Base-by-base conservation (phyloP, 2,888 invertebrate genomes). In the Lasioglossum lativentre region DNA sequence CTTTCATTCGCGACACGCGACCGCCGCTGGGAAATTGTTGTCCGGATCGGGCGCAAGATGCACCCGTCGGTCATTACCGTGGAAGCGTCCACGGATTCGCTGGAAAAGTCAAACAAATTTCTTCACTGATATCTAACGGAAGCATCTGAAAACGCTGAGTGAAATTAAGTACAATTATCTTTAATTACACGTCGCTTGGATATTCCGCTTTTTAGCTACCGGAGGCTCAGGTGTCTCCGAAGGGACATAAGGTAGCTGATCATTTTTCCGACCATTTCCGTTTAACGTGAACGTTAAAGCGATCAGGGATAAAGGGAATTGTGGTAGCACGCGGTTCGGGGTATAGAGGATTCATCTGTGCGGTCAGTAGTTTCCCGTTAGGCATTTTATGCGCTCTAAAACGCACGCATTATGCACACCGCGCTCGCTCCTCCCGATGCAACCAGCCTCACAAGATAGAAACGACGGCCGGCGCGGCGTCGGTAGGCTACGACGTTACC, bases 1-100 rank as follows among this genome's bases (percentile, higher is more conserved):
- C 95, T 95, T 95, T 95, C 95, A 95, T 95, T 95, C 94, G 93
- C 92, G 93, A 94, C 95, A 95, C 95, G 95, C 95, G 93, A 95
- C 91, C 92, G 85, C 80, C 84, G 91, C 83, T 86, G 94, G 82
- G 90, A 92, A 95, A 94, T 90, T 95, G 71, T 94, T 94, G 95
- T 94, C 95, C 87, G 80, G 1, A 2, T 23, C 19, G 5, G 30
- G 38, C 66, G 75, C 73, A 68, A 76, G 75, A 89, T 83, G 85
- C 71, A 34, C 70, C 66, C 75, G 38, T 70, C 78, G 72, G 42
- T 77, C 83, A 82, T 85, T 79, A 81, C 63, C 72, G 68, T 56
- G 27, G 71, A 52, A 80, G 23, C 78, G 12, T 27, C 68, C 30
- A 40, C 27, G 59, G 75, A 68, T 19, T 63, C 0, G 38, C 27